A percentile compares a stretch with the other conserved stretches of the same genome.
These are phyloP conservation scores for Crematogaster levior DNA, from an alignment of 2,888 invertebrate species.

Conservation along the genomic window DNA sequence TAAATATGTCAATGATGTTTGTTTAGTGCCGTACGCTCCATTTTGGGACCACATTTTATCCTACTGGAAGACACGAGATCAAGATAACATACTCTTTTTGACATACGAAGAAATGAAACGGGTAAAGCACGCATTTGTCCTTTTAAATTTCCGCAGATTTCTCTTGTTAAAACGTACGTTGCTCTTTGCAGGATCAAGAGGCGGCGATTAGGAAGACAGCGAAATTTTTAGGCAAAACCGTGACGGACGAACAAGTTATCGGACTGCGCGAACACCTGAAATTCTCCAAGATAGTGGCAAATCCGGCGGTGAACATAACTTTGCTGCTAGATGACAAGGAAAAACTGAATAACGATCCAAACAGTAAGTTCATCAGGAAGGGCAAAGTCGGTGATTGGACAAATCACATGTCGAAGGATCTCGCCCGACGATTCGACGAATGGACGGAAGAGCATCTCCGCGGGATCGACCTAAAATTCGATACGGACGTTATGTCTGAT, in stretches of 20 bases:
- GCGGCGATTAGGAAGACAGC: constrained; percentile 90
- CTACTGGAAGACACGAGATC: constrained; percentile 86
- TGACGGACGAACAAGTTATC: constrained; percentile 89
- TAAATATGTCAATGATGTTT: neutral
- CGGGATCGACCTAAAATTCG: constrained; percentile 56
- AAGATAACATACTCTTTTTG: constrained; percentile 87
- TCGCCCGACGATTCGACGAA: constrained; percentile 88
- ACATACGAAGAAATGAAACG: constrained; percentile 88
- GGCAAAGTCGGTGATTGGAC: constrained; percentile 94
- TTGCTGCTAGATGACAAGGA: constrained; percentile 87
- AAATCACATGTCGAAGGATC: constrained; percentile 91
- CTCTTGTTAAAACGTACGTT: no score
- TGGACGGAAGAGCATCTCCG: constrained; percentile 80
- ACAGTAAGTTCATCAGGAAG: constrained; percentile 90
- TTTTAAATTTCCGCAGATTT: neutral
- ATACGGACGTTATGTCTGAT: constrained; percentile 32
- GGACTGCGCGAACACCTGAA: constrained; percentile 91
- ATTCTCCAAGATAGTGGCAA: constrained; percentile 93
- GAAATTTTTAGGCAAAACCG: constrained; percentile 89
- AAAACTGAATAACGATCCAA: constrained; percentile 86
- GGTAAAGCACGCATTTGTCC: no score
- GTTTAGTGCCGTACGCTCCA: constrained; percentile 76
- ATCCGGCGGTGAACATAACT: constrained; percentile 92
- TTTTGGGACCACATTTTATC: constrained; percentile 84
- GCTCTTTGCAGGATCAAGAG: constrained; percentile 91